Conservation (phyloP, 92 coral and sea anemone genomes). For the Pocillopora grandis region DNA sequence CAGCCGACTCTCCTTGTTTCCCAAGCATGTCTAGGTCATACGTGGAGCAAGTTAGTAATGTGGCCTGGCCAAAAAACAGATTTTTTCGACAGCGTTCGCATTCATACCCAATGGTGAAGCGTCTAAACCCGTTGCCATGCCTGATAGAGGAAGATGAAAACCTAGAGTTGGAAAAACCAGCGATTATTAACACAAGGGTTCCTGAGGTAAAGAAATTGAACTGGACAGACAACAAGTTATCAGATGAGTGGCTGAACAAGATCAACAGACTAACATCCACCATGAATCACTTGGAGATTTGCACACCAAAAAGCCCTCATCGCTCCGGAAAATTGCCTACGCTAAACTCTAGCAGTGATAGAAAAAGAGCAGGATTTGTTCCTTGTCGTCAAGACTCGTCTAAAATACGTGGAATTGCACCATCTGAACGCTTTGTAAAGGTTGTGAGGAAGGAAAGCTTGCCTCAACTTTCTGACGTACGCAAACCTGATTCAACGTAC, state of each 20-base stretch:
- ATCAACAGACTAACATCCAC: conserved; percentile 14
- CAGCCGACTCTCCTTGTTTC: not conserved
- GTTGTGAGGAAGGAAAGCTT: not conserved
- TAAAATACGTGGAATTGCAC: not conserved
- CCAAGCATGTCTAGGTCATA: conserved; percentile 16
- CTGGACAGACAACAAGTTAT: conserved; percentile 24
- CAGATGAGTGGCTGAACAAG: conserved; percentile 14
- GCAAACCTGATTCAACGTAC: conserved; percentile 48
- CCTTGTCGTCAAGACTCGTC: not conserved
- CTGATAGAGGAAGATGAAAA: conserved; percentile 33
- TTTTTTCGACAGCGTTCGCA: conserved; percentile 30
- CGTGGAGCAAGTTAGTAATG: conserved; percentile 20
- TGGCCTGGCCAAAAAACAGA: conserved; percentile 21
- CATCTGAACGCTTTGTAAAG: not conserved
- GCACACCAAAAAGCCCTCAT: not conserved
- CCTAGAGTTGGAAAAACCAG: not conserved
- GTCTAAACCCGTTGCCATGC: conserved; percentile 23
- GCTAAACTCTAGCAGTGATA: not conserved
- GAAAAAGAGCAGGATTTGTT: not conserved
- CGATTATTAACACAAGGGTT: not conserved
- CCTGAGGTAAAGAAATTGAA: not conserved
- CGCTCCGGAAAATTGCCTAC: not conserved
- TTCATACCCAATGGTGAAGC: conserved; percentile 30
- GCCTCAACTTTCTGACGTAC: not conserved
- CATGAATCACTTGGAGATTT: conserved; percentile 3